phyloP scores from a whole-genome alignment of 64 coral and sea anemone species.

The Stichodactyla mertensii region DNA sequence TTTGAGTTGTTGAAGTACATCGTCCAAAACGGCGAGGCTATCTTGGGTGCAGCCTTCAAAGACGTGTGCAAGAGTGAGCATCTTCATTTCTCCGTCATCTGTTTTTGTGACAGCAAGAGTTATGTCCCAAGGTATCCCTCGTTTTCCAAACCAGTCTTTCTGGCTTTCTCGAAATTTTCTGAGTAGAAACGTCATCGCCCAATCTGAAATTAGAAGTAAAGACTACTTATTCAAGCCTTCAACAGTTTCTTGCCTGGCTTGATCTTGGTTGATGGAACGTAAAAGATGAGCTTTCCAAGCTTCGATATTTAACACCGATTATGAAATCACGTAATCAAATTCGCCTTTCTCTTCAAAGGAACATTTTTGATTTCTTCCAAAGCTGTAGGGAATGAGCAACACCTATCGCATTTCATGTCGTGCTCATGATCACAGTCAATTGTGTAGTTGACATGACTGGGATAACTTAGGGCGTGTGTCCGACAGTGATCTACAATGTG shows the following conservation, averaged over 20 bases:
- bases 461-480: constrained; percentile 18
- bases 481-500: too few species aligned
- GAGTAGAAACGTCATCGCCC: too few species aligned
- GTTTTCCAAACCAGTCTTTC: too few species aligned
- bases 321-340: constrained; percentile 6
- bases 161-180: too few species aligned
- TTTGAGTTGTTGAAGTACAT: too few species aligned
- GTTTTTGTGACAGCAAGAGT: too few species aligned
- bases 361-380: neutral
- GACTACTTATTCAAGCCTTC: neutral
- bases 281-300: constrained; percentile 39
- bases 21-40: too few species aligned
- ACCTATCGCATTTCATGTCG: constrained; percentile 28
- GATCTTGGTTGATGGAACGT: neutral
- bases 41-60: too few species aligned
- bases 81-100: too few species aligned
- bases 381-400: neutral
- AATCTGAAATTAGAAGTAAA: too few species aligned
- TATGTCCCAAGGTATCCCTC: too few species aligned
- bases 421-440: constrained; percentile 27
- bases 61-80: too few species aligned
- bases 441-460: neutral
- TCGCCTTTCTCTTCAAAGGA: constrained; percentile 11
- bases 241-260: neutral
- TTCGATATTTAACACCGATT: constrained; percentile 2